Evolutionary conservation across 2,113 vertebrate species (phyloP).

Genomic region (Gymnogyps californianus): DNA sequence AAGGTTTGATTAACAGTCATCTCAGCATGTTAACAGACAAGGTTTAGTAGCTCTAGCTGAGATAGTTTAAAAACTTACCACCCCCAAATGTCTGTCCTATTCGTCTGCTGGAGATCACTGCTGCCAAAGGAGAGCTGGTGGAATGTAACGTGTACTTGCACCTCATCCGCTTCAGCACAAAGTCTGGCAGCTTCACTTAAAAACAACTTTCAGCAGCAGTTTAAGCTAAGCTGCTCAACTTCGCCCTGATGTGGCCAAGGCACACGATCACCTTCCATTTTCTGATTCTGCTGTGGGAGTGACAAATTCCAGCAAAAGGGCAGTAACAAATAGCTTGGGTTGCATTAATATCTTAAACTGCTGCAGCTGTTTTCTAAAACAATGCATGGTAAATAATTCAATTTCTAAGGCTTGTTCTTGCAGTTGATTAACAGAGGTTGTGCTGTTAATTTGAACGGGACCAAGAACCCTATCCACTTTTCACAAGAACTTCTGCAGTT

Average conservation of each 20-base stretch:
- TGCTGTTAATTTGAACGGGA: not conserved
- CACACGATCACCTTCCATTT: conserved; percentile 41
- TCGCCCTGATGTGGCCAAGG: conserved; percentile 47
- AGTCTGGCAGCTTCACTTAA: conserved; percentile 48
- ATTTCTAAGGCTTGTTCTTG: not conserved
- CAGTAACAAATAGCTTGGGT: not conserved
- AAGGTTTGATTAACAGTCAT: conserved; percentile 34
- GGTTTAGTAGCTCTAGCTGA: conserved; percentile 45
- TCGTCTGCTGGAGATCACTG: conserved; percentile 25
- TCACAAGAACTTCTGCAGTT: not conserved
- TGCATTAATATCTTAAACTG: not conserved
- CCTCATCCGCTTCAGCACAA: conserved; percentile 48
- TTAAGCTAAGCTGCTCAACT: conserved; percentile 10
- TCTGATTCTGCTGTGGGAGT: conserved; percentile 17
- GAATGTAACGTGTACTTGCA: conserved; percentile 21
- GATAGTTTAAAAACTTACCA: conserved; percentile 48
- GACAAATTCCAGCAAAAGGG: conserved; percentile 28
- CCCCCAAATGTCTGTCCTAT: conserved; percentile 29
- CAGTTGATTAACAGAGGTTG: not conserved
- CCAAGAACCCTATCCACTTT: not conserved
- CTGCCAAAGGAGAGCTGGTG: conserved; percentile 50
- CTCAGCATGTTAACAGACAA: conserved; percentile 45
- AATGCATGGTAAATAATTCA: not conserved
- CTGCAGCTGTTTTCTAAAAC: not conserved
- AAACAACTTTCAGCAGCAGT: conserved; percentile 30